Evolutionary conservation across 92 coral and sea anemone species (phyloP).

Genomic region (Phymanthus crucifer): DNA sequence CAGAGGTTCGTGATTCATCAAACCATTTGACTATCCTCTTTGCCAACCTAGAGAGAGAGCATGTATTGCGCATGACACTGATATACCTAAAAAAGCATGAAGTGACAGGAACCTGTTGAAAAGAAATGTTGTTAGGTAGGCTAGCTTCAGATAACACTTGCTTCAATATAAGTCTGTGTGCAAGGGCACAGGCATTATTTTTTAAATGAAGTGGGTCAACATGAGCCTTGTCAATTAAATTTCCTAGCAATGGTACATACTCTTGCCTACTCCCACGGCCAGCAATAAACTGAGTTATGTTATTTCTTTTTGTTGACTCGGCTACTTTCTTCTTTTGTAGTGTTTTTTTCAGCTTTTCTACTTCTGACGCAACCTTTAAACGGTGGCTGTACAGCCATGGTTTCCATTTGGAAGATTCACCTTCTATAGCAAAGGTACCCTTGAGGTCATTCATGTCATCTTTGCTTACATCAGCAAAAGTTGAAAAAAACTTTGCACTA

Average conservation of each 20-base stretch:
- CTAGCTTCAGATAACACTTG: slow-evolving; percentile 40
- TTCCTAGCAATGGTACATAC: slow-evolving; percentile 55
- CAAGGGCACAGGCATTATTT: slow-evolving; percentile 60
- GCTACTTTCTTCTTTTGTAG: slow-evolving; percentile 22
- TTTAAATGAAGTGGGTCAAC: slow-evolving; percentile 61
- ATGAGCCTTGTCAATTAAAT: slow-evolving; percentile 51
- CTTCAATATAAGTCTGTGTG: slow-evolving; percentile 32
- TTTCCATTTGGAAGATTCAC: slow-evolving; percentile 22
- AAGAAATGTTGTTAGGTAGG: slow-evolving; percentile 29
- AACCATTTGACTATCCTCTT: slow-evolving; percentile 54
- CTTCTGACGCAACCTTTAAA: slow-evolving; percentile 47
- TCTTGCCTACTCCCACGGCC: slow-evolving; percentile 49
- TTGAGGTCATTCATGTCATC: slow-evolving; percentile 14
- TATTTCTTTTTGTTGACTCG: slow-evolving; percentile 28
- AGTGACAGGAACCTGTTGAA: slow-evolving; percentile 32
- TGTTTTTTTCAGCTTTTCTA: slow-evolving; percentile 29
- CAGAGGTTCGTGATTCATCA: slow-evolving; percentile 34
- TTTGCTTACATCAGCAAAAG: slow-evolving; percentile 54
- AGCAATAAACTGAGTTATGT: slow-evolving; percentile 47
- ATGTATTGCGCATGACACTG: slow-evolving; percentile 6
- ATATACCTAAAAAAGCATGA: slow-evolving; percentile 44
- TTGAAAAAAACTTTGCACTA: slow-evolving; percentile 56
- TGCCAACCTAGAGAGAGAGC: slow-evolving; percentile 34
- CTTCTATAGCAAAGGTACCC: slow-evolving; percentile 47
- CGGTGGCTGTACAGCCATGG: slow-evolving; percentile 57